These are phyloP conservation scores for Eupithecia inturbata DNA, from an alignment of 2,888 invertebrate species.

Conservation along the genomic window DNA sequence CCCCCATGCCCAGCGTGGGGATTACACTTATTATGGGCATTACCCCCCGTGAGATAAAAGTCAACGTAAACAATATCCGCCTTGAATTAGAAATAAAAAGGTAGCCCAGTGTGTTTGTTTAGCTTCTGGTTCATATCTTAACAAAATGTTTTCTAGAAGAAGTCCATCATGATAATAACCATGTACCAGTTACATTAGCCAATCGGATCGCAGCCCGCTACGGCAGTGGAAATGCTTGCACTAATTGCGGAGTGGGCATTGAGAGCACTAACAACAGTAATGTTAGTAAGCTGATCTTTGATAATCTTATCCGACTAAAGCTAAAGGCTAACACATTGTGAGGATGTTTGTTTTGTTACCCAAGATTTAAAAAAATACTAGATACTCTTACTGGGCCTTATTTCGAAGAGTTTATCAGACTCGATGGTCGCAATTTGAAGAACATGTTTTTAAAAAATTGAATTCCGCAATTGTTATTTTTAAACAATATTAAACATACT, in stretches of 20 bases:
- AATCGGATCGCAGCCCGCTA: neutral
- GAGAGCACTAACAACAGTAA: neutral
- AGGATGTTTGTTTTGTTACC: neutral
- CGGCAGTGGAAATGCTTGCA: constrained; percentile 1
- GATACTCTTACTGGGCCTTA: too few species aligned
- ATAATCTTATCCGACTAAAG: neutral
- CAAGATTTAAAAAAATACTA: neutral
- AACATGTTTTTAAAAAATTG: too few species aligned
- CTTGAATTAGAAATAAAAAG: neutral
- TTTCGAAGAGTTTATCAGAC: too few species aligned
- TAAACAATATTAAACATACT: too few species aligned
- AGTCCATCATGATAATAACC: neutral
- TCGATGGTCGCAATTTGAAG: too few species aligned
- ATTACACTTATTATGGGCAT: too few species aligned
- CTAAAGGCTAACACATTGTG: neutral
- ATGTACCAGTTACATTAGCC: neutral
- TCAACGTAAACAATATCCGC: too few species aligned
- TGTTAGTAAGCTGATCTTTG: neutral
- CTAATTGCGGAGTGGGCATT: neutral
- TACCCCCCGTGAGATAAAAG: too few species aligned
- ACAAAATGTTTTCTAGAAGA: neutral
- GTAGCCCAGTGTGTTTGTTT: neutral
- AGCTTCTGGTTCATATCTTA: neutral
- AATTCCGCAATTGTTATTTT: too few species aligned
- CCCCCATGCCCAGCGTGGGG: too few species aligned